A percentile compares a stretch with the other conserved stretches of the same genome.
Conservation (phyloP, 2,113 vertebrate genomes). For the Larimichthys polyactis region DNA sequence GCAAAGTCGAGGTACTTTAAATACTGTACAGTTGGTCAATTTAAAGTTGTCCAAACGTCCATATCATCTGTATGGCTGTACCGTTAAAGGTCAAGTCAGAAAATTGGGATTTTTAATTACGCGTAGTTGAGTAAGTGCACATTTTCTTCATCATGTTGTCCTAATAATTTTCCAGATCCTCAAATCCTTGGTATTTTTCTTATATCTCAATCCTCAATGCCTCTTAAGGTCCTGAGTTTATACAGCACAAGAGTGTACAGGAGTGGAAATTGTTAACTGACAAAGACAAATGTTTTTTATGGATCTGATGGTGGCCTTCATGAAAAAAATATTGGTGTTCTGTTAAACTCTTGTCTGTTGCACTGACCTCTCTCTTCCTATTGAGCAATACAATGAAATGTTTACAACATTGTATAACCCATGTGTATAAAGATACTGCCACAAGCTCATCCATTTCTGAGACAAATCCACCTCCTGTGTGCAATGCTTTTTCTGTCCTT, state of each 20-base stretch:
- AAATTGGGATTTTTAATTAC: not conserved
- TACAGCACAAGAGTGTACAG: not conserved
- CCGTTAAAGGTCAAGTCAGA: no score
- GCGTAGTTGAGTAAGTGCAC: not conserved
- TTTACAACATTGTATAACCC: constrained; percentile 22
- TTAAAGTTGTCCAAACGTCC: not conserved
- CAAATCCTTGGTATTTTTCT: not conserved
- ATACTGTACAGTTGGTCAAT: not conserved
- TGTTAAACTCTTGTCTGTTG: constrained; percentile 15
- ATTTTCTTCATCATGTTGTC: not conserved
- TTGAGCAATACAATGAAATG: constrained; percentile 1
- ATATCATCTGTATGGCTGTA: no score
- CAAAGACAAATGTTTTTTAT: constrained; percentile 3
- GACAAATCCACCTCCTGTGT: constrained; percentile 13
- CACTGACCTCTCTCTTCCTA: constrained; percentile 8
- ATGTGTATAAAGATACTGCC: constrained; percentile 5
- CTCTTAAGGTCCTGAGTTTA: not conserved
- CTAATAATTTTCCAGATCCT: not conserved
- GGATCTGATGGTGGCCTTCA: not conserved
- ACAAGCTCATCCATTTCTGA: constrained; percentile 21
- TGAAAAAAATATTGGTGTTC: constrained; percentile 25
- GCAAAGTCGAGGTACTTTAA: not conserved
- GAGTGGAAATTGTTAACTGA: not conserved
- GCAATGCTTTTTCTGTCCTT: not conserved
- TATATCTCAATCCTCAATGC: not conserved